Evolutionary conservation across 1,140 invertebrate genomes (phyloP).

Genomic region (Aradophagus sp.): DNA sequence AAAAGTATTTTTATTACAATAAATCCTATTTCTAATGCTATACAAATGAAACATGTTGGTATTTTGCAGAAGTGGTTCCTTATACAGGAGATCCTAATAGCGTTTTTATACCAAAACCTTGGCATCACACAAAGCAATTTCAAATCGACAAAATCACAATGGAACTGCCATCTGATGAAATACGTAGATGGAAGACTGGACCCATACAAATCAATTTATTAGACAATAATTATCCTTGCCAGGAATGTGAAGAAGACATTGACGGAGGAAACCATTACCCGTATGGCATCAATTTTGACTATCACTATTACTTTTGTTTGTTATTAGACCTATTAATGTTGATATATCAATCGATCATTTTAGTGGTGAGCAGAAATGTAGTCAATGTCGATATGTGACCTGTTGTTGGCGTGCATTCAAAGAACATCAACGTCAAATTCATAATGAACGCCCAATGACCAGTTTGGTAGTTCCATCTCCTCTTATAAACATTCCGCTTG

Average conservation of each 20-base stretch:
- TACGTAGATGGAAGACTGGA: conserved; percentile 66
- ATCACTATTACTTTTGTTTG: too few relatives aligned
- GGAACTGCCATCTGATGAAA: conserved; percentile 59
- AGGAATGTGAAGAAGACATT: conserved; percentile 82
- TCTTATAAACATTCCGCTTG: conserved; percentile 73
- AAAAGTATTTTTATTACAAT: too few relatives aligned
- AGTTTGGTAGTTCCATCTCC: conserved; percentile 75
- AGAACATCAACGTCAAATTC: conserved; percentile 80
- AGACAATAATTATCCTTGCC: conserved; percentile 72
- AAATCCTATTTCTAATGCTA: too few relatives aligned
- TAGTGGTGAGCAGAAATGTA: conserved; percentile 83
- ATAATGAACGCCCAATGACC: conserved; percentile 76
- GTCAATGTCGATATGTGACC: conserved; percentile 84
- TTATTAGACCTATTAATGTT: too few relatives aligned
- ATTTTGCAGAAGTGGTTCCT: conserved; percentile 67
- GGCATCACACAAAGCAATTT: conserved; percentile 74
- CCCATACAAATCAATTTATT: conserved; percentile 64
- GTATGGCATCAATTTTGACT: conserved; percentile 68
- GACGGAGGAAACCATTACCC: conserved; percentile 80
- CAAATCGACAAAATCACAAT: conserved; percentile 53
- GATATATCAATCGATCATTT: too few relatives aligned
- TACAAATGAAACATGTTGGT: conserved; percentile 22
- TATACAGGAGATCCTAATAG: conserved; percentile 63
- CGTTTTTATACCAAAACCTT: conserved; percentile 71
- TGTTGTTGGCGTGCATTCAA: conserved; percentile 84